Evolutionary conservation across 2,797 vertebrate species (phyloP), one percentile per base, ranked within the genome.

Genomic region (Muscicapa striata): DNA sequence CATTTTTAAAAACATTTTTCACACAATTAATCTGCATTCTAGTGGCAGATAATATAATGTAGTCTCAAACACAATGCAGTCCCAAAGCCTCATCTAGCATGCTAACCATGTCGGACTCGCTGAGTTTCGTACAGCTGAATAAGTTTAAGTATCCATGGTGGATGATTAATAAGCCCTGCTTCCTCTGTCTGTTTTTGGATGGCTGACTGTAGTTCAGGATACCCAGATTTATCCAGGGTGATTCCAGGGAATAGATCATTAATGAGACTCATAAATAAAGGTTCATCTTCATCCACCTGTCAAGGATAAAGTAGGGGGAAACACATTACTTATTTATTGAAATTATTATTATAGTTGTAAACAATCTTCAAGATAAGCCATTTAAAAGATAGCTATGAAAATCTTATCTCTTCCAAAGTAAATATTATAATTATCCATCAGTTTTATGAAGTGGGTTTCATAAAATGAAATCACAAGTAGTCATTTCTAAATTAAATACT

Each of bases 61-160:
- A 40, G 38, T n/a, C 46, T 46, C n/a, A 45, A 52, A 29, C n/a
- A 52, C 9, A 52, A 11, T 70, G 48, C 20, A 82, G n/a, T 55
- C 36, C 67, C 73, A 86, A 41, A 86, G 48, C 13, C 67, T 81
- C 55, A 89, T 92, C 74, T 88, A 68, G 90, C 49, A 95, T 90
- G 82, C 97, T 97, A 92, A 99, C 98, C 98, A 36, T 99, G 98
- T 95, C 98, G 97, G 84, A 99, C 98, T 84, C 54, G 96, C 76
- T 98, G 98, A 8, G 98, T 98, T 97, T 99, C 98, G 15, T 98
- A 99, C n/a, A 99, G 98, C 84, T 99, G 98, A 93, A 97, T 96
- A 76, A 99, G 97, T 94, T 98, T 98, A 92, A 99, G 98, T 95
- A 98, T 97, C 98, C 98, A 98, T 16, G 98, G 98, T 9, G 97